phyloP scores from a whole-genome alignment of 2,113 vertebrate species.

The Microcebus ravelobensis region DNA sequence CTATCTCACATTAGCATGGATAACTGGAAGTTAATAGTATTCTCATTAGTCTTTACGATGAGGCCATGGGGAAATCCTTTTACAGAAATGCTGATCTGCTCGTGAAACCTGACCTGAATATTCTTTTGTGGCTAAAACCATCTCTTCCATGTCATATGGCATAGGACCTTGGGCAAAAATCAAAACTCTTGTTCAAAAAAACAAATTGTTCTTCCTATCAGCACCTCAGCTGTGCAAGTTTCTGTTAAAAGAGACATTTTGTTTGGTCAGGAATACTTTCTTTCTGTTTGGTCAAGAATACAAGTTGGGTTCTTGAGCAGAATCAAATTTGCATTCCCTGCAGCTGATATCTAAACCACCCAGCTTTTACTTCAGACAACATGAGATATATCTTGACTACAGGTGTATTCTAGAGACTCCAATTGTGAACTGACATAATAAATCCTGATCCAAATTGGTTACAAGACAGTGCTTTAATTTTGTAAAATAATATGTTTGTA shows the following conservation, averaged over 20 bases:
- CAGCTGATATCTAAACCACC: background rate
- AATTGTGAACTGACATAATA: background rate
- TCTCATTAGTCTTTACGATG: conserved; percentile 40
- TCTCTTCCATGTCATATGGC: conserved; percentile 55
- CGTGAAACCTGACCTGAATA: conserved; percentile 42
- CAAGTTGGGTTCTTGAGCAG: conserved; percentile 32
- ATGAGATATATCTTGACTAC: background rate
- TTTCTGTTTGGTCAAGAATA: conserved; percentile 33
- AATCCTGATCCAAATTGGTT: background rate
- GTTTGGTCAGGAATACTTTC: conserved; percentile 44
- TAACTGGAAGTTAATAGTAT: conserved; percentile 52
- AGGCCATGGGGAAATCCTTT: conserved; percentile 40
- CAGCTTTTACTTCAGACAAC: conserved; percentile 9
- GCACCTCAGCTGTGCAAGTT: background rate
- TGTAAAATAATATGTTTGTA: conserved; percentile 8
- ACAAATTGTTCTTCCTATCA: background rate
- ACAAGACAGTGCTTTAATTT: background rate
- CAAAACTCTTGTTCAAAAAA: conserved; percentile 18
- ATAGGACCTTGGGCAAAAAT: conserved; percentile 51
- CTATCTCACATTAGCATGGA: conserved; percentile 36
- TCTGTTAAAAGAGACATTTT: conserved; percentile 28
- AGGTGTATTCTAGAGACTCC: conserved; percentile 18
- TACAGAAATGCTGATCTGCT: conserved; percentile 50
- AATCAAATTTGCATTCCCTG: background rate
- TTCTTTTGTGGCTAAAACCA: conserved; percentile 52